Base-by-base conservation (phyloP, 2,113 vertebrate genomes). In the Bolborhynchus lineola region DNA sequence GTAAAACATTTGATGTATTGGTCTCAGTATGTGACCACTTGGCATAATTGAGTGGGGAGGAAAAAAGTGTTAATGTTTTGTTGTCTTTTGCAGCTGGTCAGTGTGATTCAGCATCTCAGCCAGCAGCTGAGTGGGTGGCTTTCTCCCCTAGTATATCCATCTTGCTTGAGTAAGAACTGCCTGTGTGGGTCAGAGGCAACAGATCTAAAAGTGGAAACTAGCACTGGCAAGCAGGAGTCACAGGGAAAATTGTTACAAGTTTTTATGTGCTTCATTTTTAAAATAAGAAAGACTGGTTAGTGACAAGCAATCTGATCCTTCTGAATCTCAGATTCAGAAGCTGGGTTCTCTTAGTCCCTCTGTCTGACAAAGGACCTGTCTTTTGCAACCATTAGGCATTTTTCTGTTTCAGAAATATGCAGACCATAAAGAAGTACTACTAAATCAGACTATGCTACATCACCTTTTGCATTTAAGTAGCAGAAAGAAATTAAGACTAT, bases 71-170 rank as follows among this genome's bases (percentile, higher is more conserved):
- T 60, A 39, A 62, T 15, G 28, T 71, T 59, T 90, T 90, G 41
- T 46, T 91, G 68, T 68, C 83, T 79, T 86, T 74, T 79, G 74
- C 78, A 89, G 41, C 44, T 94, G 94, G 81, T 76, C 84, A 84
- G 70, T 57, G 33, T 41, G 81, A 78, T 46, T 77, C 76, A 86
- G 64, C 55, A 49, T 41, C 53, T 74, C 33, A 62, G 57, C 20
- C 83, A 59, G 64, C 24, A 53, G 53, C 44, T n/a, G 37, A 74
- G 84, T 44, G 82, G 75, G 87, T 47, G 82, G 70, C 75, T 46
- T 79, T 72, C 44, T 55, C 25, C 81, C 18, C 59, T 39, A 5
- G 24, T 31, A 28, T 23, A 94, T 41, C 18, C 37, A 49, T 62
- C 68, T 42, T 62, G 37, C 37, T 86, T 3, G 5, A 69, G 37